A percentile compares a stretch with the other conserved stretches of the same genome.
Evolutionary conservation across 2,888 invertebrate species (phyloP).

Genomic region (Lasioglossum morio): DNA sequence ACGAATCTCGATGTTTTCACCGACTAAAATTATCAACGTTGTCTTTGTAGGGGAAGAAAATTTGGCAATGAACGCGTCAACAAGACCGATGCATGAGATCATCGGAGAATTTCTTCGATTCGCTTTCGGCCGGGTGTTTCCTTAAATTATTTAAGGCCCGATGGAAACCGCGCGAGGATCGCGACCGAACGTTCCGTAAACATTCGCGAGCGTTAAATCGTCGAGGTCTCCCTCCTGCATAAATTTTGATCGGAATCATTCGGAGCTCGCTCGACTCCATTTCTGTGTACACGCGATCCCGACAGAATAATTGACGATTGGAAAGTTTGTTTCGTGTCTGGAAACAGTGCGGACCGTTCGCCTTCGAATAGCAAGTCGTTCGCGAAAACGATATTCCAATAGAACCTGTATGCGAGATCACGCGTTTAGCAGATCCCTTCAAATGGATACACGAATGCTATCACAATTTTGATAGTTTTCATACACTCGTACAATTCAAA

Average conservation of each 20-base stretch:
- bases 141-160: constrained; percentile 23
- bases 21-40: background rate
- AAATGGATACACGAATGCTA: background rate
- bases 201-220: constrained; percentile 25
- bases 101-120: constrained; percentile 13
- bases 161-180: constrained; percentile 1
- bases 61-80: constrained; percentile 15
- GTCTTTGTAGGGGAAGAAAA: background rate
- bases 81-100: constrained; percentile 8
- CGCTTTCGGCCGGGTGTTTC: constrained; percentile 8
- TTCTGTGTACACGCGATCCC: constrained; percentile 1
- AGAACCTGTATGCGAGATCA: background rate
- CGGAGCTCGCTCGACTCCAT: background rate
- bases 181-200: constrained; percentile 22
- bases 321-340: background rate
- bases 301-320: constrained; percentile 14
- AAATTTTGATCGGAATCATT: constrained; percentile 5
- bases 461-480: too few species aligned
- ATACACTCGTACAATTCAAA: too few species aligned
- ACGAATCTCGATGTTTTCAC: background rate
- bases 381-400: background rate
- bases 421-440: background rate
- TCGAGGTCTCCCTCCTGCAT: background rate
- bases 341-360: background rate
- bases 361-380: background rate